Percentiles rank a stretch among this genome's conserved stretches.
phyloP scores from a whole-genome alignment of 2,888 invertebrate genomes.

The Diarsia brunnea region DNA sequence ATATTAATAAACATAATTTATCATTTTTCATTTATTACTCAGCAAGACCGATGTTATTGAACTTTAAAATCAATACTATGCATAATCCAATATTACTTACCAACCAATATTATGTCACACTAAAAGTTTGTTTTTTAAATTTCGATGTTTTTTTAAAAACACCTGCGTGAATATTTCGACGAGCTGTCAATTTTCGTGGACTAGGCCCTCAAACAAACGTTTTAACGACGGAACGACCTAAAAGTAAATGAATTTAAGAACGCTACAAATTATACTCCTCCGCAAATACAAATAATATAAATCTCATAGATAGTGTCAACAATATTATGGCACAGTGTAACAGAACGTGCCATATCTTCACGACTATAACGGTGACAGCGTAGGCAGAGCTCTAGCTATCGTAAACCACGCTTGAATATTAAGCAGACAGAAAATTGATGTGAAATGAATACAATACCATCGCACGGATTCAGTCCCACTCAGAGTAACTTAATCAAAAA shows the following conservation, averaged over 20 bases:
- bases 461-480: neutral
- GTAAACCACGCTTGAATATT: constrained; percentile 8
- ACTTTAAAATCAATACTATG: no score
- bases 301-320: constrained; percentile 4
- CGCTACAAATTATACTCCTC: neutral
- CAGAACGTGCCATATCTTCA: constrained; percentile 13
- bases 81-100: no score
- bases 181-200: neutral
- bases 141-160: no score
- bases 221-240: neutral
- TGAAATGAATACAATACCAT: neutral
- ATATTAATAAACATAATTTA: no score
- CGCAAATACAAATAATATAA: constrained; percentile 3
- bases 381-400: constrained; percentile 4
- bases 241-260: neutral
- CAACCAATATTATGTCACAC: neutral
- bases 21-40: no score
- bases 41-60: no score
- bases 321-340: neutral
- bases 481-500: neutral
- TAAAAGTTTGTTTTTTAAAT: neutral
- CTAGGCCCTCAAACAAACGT: neutral
- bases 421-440: constrained; percentile 1
- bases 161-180: neutral
- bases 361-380: constrained; percentile 1